These are phyloP conservation scores for Urocolius indicus DNA, from an alignment of 2,113 vertebrate genomes.

Conservation along the genomic window DNA sequence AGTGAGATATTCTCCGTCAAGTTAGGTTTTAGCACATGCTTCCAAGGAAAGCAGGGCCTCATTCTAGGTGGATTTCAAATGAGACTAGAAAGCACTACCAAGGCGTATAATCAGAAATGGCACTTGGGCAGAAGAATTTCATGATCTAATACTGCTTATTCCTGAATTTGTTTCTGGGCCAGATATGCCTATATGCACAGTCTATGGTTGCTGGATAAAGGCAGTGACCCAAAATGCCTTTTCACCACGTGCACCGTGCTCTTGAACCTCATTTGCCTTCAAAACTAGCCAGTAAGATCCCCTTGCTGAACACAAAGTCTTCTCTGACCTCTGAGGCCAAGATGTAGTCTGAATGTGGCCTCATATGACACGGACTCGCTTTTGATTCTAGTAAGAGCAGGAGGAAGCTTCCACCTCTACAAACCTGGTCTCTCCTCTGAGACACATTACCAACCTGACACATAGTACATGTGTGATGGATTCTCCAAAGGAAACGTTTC, in stretches of 20 bases:
- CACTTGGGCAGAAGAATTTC: not conserved
- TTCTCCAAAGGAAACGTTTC: not conserved
- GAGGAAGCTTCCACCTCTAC: not conserved
- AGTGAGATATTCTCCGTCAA: not conserved
- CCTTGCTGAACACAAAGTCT: not conserved
- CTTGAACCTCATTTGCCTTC: not conserved
- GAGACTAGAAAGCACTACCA: not conserved
- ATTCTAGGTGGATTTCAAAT: not conserved
- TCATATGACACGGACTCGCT: not conserved
- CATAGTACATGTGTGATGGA: rapidly evolving
- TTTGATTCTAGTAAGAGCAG: not conserved
- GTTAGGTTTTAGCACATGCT: not conserved
- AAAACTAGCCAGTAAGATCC: not conserved
- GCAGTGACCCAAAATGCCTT: not conserved
- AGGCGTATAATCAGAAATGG: not conserved
- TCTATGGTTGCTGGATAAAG: not conserved
- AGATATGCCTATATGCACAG: not conserved
- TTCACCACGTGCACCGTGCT: not conserved
- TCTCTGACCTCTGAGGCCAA: not conserved
- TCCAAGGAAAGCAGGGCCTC: not conserved
- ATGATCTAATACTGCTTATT: not conserved
- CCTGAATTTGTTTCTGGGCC: not conserved
- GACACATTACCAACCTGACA: not conserved
- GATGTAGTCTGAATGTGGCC: not conserved
- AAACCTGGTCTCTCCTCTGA: not conserved